Evolutionary conservation across 2,113 vertebrate genomes (phyloP).

Genomic region (Pao palembangensis): DNA sequence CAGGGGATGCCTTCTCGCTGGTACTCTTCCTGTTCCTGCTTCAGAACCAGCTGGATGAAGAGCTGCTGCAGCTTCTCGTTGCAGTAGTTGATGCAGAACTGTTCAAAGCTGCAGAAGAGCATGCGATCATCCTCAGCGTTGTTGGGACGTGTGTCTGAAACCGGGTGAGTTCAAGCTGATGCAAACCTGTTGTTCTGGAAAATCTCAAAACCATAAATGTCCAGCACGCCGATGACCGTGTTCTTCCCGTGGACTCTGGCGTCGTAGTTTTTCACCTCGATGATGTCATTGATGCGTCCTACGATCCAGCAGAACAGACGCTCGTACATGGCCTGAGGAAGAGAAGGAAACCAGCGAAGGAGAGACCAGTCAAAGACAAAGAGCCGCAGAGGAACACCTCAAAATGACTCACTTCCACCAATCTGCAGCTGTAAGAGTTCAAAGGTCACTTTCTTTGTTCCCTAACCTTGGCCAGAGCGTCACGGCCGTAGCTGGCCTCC

Average conservation of each 20-base stretch:
- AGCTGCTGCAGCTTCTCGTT: conserved; percentile 98
- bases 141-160: no score
- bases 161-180: not conserved
- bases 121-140: no score
- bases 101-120: conserved; percentile 83
- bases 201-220: conserved; percentile 98
- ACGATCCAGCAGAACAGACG: conserved; percentile 98
- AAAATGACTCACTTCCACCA: no score
- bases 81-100: conserved; percentile 99
- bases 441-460: no score
- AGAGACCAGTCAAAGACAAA: not conserved
- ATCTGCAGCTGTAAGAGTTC: no score
- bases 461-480: conserved; percentile 91
- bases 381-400: no score
- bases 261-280: conserved; percentile 91
- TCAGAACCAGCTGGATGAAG: conserved; percentile 96
- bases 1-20: conserved; percentile 95
- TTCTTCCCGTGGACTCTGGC: conserved; percentile 89
- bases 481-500: conserved; percentile 91
- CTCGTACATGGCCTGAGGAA: conserved; percentile 90
- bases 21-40: conserved; percentile 96
- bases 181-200: conserved; percentile 96
- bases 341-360: not conserved
- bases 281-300: conserved; percentile 89
- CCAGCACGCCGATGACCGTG: conserved; percentile 95